A percentile compares a stretch with the other conserved stretches of the same genome.
phyloP scores from a whole-genome alignment of 2,113 vertebrate genomes.

The Pachypanchax playfairii region DNA sequence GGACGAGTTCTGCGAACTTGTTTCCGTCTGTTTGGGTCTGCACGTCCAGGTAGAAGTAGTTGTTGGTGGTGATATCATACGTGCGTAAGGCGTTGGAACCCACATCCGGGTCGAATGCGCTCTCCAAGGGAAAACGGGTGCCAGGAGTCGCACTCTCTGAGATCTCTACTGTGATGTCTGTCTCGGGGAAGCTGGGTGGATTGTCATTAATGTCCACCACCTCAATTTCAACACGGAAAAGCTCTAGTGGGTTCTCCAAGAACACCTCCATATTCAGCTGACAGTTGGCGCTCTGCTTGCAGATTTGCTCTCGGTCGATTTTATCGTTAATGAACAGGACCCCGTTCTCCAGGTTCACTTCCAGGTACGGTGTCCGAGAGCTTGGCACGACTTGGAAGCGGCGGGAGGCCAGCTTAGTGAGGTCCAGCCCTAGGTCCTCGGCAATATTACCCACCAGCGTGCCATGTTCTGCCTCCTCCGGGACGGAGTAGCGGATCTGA shows the following conservation, averaged over 20 bases:
- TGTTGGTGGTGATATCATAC: conserved; percentile 95
- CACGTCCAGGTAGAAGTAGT: conserved; percentile 94
- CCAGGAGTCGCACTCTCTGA: conserved; percentile 96
- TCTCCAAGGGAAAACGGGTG: conserved; percentile 95
- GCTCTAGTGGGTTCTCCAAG: conserved; percentile 94
- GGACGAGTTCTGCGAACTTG: conserved; percentile 94
- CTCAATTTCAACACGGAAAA: conserved; percentile 95
- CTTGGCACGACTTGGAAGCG: conserved; percentile 94
- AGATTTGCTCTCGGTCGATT: conserved; percentile 96
- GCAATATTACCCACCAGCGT: conserved; percentile 98
- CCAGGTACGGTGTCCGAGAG: conserved; percentile 92
- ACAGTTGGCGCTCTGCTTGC: conserved; percentile 91
- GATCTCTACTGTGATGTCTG: conserved; percentile 95
- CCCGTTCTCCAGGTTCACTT: conserved; percentile 95
- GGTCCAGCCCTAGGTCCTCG: conserved; percentile 97
- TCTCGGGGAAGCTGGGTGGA: conserved; percentile 92
- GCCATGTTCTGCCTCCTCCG: conserved; percentile 95
- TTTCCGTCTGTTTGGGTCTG: conserved; percentile 95
- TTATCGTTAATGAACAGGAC: conserved; percentile 92
- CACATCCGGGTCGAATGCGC: conserved; percentile 96
- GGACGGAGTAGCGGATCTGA: conserved; percentile 97
- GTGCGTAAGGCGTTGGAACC: conserved; percentile 96
- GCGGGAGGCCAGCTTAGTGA: conserved; percentile 94
- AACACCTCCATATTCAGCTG: conserved; percentile 97
- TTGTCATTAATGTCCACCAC: conserved; percentile 98